Conservation (phyloP, 2,113 vertebrate species). For the Cyanoderma ruficeps region DNA sequence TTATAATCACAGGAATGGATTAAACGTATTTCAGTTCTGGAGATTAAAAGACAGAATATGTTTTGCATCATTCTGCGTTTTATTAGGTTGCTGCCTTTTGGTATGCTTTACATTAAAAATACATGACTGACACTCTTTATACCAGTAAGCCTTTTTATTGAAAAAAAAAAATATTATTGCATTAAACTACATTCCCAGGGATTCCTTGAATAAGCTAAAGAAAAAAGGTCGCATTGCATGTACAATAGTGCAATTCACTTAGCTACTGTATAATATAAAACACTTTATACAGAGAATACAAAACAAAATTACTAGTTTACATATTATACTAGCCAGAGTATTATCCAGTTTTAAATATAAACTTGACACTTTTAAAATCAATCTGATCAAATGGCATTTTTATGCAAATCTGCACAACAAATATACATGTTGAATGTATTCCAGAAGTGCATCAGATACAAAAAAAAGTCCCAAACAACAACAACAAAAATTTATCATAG, state of each 20-base stretch:
- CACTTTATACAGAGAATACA: conserved; percentile 74
- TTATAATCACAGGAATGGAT: conserved; percentile 72
- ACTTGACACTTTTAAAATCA: conserved; percentile 59
- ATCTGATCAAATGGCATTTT: conserved; percentile 35
- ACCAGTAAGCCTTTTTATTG: conserved; percentile 73
- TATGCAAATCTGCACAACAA: conserved; percentile 53
- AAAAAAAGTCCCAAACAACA: not conserved
- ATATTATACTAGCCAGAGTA: conserved; percentile 64
- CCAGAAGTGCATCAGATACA: conserved; percentile 20
- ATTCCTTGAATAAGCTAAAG: conserved; percentile 74
- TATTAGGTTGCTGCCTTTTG: conserved; percentile 58
- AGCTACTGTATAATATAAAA: conserved; percentile 77
- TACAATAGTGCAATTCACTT: conserved; percentile 82
- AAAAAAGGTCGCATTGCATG: conserved; percentile 73
- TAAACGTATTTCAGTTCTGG: conserved; percentile 63
- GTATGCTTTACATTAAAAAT: conserved; percentile 71
- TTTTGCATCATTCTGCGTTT: conserved; percentile 59
- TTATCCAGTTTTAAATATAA: conserved; percentile 63
- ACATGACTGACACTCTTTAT: conserved; percentile 66
- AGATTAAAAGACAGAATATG: conserved; percentile 74
- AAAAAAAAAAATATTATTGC: conserved; percentile 84
- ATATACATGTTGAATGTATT: conserved; percentile 26
- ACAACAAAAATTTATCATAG: not conserved
- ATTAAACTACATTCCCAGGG: conserved; percentile 80
- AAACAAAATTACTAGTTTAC: conserved; percentile 72